phyloP scores from a whole-genome alignment of 1,140 invertebrate species.

The Drosophila lowei region DNA sequence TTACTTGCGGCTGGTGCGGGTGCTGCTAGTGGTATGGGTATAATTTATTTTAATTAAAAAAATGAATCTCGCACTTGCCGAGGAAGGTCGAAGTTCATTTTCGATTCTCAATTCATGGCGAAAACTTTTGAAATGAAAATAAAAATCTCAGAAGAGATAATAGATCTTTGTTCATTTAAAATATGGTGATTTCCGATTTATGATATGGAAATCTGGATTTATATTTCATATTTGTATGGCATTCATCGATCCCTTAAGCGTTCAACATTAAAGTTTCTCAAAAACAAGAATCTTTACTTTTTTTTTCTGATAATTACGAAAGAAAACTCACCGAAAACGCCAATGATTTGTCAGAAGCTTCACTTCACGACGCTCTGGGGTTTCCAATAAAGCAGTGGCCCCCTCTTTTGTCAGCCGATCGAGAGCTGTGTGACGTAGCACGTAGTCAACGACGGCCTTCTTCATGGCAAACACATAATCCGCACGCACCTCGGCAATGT shows the following conservation, averaged over 20 bases:
- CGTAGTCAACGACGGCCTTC: slow-evolving; percentile 94
- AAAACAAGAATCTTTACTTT: no score
- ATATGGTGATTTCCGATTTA: no score
- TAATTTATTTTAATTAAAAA: slow-evolving; percentile 61
- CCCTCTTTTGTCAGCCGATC: slow-evolving; percentile 58
- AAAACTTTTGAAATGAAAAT: background rate
- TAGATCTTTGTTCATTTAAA: background rate
- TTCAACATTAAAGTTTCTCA: no score
- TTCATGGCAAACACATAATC: slow-evolving; percentile 94
- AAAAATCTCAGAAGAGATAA: background rate
- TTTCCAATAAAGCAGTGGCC: slow-evolving; percentile 83
- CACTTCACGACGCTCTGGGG: slow-evolving; percentile 85
- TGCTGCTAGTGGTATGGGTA: background rate
- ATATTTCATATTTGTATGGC: no score
- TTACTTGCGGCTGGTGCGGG: slow-evolving; percentile 2
- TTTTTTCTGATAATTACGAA: no score
- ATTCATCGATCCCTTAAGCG: no score
- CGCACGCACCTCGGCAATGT: slow-evolving; percentile 88
- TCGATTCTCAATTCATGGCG: slow-evolving; percentile 2
- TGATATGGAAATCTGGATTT: no score
- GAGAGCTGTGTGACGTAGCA: slow-evolving; percentile 88
- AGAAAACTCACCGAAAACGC: slow-evolving; percentile 75
- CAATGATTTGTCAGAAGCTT: slow-evolving; percentile 73
- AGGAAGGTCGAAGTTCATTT: slow-evolving; percentile 17
- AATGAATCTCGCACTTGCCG: slow-evolving; percentile 25